Conservation (phyloP, 1,140 invertebrate species). For the Meloidogyne exigua region DNA sequence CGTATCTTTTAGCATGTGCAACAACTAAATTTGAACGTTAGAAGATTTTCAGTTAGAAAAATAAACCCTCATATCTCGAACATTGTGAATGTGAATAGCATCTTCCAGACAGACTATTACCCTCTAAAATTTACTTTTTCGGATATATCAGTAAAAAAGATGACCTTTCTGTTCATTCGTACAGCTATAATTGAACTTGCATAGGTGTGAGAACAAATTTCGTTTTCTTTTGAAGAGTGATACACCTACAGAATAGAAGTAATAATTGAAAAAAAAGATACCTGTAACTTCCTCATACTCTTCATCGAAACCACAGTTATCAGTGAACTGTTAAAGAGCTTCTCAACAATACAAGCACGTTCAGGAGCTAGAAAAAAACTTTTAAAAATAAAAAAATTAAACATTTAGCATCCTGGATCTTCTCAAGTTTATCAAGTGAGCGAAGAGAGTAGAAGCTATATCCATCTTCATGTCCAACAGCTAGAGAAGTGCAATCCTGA, state of each 20-base stretch:
- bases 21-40: slow-evolving; percentile 45
- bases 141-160: slow-evolving; percentile 4
- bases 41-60: not conserved
- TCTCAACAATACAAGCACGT: slow-evolving; percentile 88
- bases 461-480: slow-evolving; percentile 52
- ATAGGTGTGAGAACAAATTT: slow-evolving; percentile 98
- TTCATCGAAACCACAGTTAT: slow-evolving; percentile 88
- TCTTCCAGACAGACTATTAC: slow-evolving; percentile 95
- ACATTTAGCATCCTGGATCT: slow-evolving; percentile 39
- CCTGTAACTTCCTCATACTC: slow-evolving; percentile 86
- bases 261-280: slow-evolving; percentile 63
- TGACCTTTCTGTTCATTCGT: slow-evolving; percentile 86
- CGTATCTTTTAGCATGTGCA: slow-evolving; percentile 95
- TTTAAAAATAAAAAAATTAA: slow-evolving; percentile 7
- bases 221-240: slow-evolving; percentile 76
- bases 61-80: slow-evolving; percentile 91
- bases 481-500: slow-evolving; percentile 38
- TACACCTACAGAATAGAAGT: slow-evolving; percentile 15
- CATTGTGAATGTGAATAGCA: slow-evolving; percentile 96
- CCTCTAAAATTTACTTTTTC: slow-evolving; percentile 69
- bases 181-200: slow-evolving; percentile 93
- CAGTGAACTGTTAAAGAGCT: slow-evolving; percentile 91
- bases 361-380: slow-evolving; percentile 70
- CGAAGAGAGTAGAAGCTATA: slow-evolving; percentile 44
- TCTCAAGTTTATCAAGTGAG: slow-evolving; percentile 46